These are phyloP conservation scores for Ptilonorhynchus violaceus DNA, from an alignment of 2,113 vertebrate genomes.

Conservation along the genomic window DNA sequence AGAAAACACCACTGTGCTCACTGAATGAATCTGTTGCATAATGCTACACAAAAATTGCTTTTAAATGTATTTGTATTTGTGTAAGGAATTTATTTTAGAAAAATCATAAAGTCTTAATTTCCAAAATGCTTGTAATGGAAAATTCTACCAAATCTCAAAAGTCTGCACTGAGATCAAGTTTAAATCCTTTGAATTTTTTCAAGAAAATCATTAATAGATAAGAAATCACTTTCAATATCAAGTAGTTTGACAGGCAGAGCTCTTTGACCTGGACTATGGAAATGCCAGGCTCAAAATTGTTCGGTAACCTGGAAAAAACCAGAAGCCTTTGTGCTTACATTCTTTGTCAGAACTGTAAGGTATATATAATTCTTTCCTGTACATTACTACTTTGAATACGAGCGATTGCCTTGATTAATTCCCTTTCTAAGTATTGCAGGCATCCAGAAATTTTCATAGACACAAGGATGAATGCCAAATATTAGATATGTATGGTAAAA, in stretches of 20 bases:
- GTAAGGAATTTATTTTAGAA: neutral
- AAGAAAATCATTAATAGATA: neutral
- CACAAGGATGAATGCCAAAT: neutral
- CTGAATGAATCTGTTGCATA: neutral
- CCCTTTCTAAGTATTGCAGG: neutral
- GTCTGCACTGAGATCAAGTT: neutral
- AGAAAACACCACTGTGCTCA: neutral
- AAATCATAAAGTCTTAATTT: neutral
- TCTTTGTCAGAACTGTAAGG: neutral
- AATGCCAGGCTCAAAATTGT: neutral
- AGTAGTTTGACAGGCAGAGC: neutral
- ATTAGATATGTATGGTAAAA: neutral
- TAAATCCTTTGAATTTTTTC: neutral
- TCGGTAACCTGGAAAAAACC: neutral
- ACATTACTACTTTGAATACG: neutral
- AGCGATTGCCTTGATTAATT: neutral
- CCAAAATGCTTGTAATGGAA: neutral
- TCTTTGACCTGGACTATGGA: neutral
- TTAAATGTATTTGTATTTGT: neutral
- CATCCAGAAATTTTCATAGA: neutral
- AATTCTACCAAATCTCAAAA: neutral
- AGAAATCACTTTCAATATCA: neutral
- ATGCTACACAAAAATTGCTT: neutral
- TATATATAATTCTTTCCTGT: neutral
- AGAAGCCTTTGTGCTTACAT: neutral